Evolutionary conservation across 2,797 vertebrate genomes (phyloP), one percentile per base, ranked within the genome.

Genomic region (Characodon lateralis): DNA sequence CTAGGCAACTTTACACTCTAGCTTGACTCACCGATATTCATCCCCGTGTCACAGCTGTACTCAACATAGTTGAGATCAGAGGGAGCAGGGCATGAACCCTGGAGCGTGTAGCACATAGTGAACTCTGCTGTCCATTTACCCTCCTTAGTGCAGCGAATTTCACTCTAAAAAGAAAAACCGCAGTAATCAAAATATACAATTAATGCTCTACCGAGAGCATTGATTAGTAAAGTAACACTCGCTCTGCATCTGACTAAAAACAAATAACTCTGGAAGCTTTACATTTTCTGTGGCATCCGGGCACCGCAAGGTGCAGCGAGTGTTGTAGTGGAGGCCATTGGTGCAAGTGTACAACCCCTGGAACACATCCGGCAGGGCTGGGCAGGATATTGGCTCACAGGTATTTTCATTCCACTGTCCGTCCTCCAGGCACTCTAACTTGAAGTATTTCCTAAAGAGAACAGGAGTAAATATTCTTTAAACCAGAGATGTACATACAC

Each of bases 261-360:
- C 2, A 71, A 12, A 50, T 39, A 1, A 53, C 3, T 73, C 43
- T 72, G 55, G 26, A 53, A 76, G 26, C 70, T 88, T 85, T 88
- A 96, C 96, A 79, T 87, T 94, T 79, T 96, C 93, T 12, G 84
- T 77, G 18, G 84, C 10, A 13, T 94, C 83, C 0, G 92, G 91
- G 2, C 98, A 99, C 82, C 66, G 95, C 85, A 99, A 93, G 16
- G 96, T 91, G 71, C 98, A 99, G 74, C 92, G 86, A 77, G 95
- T 97, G 93, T 96, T 91, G 51, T 97, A 96, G 89, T 94, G 83
- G 13, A 97, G 94, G 82, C 96, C 95, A 7, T 94, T 95, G 80
- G 96, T 98, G 88, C 98, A 99, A 84, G 94, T 95, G 87, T 98
- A 99, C 97, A 99, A 97, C 85, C 97, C 98, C 81, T 98, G 95